Percentiles rank a stretch among this genome's conserved stretches.
Evolutionary conservation across 2,797 vertebrate genomes (phyloP).

Genomic region (Perodicticus potto): DNA sequence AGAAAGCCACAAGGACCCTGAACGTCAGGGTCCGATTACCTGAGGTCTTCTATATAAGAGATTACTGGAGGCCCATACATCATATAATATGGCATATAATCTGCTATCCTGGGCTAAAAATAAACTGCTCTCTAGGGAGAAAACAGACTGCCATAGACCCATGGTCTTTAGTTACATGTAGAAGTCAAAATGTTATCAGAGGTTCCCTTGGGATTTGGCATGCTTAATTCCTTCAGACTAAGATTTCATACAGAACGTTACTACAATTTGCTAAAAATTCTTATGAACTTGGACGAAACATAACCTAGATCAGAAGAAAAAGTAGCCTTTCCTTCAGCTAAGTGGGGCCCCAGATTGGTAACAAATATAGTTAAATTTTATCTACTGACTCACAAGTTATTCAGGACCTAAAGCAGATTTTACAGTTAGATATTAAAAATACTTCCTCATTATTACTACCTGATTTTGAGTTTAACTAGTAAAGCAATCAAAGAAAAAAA

Average conservation of each 20-base stretch:
- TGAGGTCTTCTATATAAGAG: background rate
- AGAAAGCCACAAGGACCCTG: background rate
- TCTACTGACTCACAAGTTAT: constrained; percentile 1
- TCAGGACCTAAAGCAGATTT: constrained; percentile 27
- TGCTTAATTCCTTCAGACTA: constrained; percentile 51
- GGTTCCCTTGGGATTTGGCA: background rate
- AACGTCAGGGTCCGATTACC: background rate
- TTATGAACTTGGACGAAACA: background rate
- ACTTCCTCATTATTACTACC: background rate
- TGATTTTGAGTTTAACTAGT: constrained; percentile 44
- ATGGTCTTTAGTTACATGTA: background rate
- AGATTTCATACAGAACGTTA: background rate
- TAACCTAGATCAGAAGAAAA: constrained; percentile 36
- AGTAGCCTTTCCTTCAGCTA: constrained; percentile 12
- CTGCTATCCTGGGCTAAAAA: background rate
- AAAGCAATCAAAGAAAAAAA: constrained; percentile 26
- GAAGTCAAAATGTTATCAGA: background rate
- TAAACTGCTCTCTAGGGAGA: background rate
- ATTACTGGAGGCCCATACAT: background rate
- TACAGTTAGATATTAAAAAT: background rate
- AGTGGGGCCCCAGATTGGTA: background rate
- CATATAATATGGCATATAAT: background rate
- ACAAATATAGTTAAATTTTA: background rate
- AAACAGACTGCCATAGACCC: background rate
- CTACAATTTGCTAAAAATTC: constrained; percentile 42